These are phyloP conservation scores for Dynastes grantii DNA, from an alignment of 2,888 invertebrate species.

Conservation along the genomic window DNA sequence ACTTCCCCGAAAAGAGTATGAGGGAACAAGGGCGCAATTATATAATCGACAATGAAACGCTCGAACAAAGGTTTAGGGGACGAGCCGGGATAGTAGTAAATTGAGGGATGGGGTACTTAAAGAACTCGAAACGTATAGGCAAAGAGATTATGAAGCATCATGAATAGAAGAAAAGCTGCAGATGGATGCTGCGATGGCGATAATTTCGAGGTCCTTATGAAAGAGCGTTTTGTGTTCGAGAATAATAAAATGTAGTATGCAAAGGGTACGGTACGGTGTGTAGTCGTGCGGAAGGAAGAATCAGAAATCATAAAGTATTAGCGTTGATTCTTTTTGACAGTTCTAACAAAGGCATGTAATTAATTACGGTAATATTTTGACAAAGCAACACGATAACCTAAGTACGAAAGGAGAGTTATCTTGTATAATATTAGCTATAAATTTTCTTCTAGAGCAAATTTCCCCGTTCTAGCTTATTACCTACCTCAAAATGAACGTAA, in stretches of 20 bases:
- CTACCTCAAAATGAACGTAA: too few relatives aligned
- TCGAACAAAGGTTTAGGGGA: background rate
- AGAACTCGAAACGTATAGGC: conserved; percentile 1
- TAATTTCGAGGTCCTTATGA: background rate
- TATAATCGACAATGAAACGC: conserved; percentile 37
- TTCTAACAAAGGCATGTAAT: conserved; percentile 5
- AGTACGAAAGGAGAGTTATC: background rate
- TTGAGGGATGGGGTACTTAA: background rate
- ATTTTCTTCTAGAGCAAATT: too few relatives aligned
- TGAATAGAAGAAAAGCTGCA: background rate
- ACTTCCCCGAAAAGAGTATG: conserved; percentile 20
- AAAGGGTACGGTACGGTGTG: background rate
- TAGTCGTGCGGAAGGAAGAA: background rate
- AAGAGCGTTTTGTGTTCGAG: background rate
- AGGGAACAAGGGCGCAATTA: conserved; percentile 53
- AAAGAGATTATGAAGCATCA: background rate
- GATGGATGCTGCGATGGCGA: background rate
- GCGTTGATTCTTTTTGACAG: conserved; percentile 25
- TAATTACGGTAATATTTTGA: conserved; percentile 27
- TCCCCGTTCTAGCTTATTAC: too few relatives aligned
- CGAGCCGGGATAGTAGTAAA: background rate
- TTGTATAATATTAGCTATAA: background rate
- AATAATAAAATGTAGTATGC: background rate
- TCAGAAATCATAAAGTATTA: background rate
- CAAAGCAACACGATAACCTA: conserved; percentile 1